Conservation (phyloP, 2,888 invertebrate species). For the Perithous albicinctus region DNA sequence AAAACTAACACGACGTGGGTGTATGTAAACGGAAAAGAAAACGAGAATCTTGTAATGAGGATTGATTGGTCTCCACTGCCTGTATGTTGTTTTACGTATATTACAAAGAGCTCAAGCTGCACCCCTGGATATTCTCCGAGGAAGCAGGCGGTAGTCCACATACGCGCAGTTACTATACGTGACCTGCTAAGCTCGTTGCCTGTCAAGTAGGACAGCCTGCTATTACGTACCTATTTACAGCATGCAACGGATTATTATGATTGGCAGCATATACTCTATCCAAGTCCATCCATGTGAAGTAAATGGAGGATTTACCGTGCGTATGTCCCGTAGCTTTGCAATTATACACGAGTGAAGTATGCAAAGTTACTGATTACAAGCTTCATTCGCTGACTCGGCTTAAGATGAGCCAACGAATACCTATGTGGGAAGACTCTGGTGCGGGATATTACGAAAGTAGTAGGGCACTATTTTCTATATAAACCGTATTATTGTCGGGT, state of each 20-base stretch:
- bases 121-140: conserved; percentile 12
- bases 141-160: not conserved
- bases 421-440: too few species aligned
- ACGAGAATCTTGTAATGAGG: not conserved
- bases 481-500: too few species aligned
- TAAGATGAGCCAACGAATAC: not conserved
- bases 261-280: not conserved
- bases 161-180: not conserved
- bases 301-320: conserved; percentile 4
- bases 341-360: not conserved
- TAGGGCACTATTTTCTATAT: too few species aligned
- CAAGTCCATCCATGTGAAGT: not conserved
- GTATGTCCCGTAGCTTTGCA: not conserved
- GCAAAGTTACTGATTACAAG: not conserved
- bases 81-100: not conserved
- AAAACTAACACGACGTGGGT: not conserved
- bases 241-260: conserved; percentile 25
- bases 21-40: not conserved
- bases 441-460: too few species aligned
- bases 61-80: not conserved
- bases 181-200: not conserved
- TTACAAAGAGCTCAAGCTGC: not conserved
- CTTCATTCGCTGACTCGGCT: not conserved
- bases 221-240: conserved; percentile 32
- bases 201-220: conserved; percentile 5